Evolutionary conservation across 2,797 vertebrate species (phyloP).

Genomic region (Ctenochaetus hawaiiensis): DNA sequence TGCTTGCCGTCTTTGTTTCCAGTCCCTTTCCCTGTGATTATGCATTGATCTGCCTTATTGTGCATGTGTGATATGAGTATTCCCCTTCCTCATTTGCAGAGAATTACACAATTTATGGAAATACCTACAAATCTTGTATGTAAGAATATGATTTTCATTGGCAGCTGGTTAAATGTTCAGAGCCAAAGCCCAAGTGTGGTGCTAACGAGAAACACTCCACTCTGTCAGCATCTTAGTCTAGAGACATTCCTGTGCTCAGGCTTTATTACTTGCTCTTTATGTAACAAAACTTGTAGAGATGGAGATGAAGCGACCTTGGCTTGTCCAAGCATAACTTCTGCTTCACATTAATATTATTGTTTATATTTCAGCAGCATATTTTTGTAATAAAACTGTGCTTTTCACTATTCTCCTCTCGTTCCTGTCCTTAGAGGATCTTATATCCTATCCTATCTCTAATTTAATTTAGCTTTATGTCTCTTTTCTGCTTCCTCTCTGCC

Average conservation of each 20-base stretch:
- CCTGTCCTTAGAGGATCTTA: neutral
- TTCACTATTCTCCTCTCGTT: neutral
- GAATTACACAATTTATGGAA: slow-evolving; percentile 22
- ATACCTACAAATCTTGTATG: slow-evolving; percentile 13
- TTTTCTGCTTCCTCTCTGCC: neutral
- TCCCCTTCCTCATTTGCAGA: slow-evolving; percentile 8
- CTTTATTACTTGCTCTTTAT: slow-evolving; percentile 28
- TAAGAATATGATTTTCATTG: slow-evolving; percentile 38
- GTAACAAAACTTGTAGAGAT: slow-evolving; percentile 4
- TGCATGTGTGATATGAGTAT: neutral
- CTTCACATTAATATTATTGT: slow-evolving; percentile 5
- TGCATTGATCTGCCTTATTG: neutral
- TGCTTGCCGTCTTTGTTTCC: neutral
- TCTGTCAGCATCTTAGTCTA: slow-evolving; percentile 17
- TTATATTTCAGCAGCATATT: slow-evolving; percentile 6
- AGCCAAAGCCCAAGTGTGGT: slow-evolving; percentile 16
- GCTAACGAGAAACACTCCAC: slow-evolving; percentile 41
- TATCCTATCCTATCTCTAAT: neutral
- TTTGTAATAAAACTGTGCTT: neutral
- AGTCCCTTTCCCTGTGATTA: neutral
- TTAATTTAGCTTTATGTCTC: neutral
- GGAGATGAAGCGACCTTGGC: slow-evolving; percentile 2
- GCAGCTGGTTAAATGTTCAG: slow-evolving; percentile 10
- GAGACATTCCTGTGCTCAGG: slow-evolving; percentile 31
- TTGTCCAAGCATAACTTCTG: neutral